phyloP scores from a whole-genome alignment of 2,797 vertebrate genomes.

The Galagoides demidoff region DNA sequence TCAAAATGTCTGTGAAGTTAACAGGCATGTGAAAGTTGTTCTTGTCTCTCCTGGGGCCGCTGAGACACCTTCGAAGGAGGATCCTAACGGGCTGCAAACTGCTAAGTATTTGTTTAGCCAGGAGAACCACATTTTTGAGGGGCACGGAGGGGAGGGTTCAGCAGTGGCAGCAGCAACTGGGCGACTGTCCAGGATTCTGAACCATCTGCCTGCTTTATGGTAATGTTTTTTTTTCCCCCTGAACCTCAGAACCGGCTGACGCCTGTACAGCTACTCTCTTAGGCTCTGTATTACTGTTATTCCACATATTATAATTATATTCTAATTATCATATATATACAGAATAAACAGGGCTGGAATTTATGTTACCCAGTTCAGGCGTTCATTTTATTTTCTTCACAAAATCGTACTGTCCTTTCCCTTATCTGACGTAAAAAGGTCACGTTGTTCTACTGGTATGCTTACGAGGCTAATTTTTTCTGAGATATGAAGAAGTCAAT shows the following conservation, averaged over 20 bases:
- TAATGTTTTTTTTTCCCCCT: background rate
- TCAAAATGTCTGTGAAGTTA: conserved; percentile 53
- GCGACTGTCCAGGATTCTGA: background rate
- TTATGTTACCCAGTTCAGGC: background rate
- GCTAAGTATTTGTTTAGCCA: background rate
- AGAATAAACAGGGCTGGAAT: background rate
- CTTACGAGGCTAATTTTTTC: background rate
- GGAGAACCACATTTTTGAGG: background rate
- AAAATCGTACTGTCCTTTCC: background rate
- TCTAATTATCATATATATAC: background rate
- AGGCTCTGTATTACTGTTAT: background rate
- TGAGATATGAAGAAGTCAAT: background rate
- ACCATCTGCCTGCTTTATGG: background rate
- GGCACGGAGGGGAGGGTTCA: background rate
- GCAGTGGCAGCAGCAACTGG: too few relatives aligned
- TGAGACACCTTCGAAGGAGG: background rate
- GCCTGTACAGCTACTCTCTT: background rate
- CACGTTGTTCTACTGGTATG: background rate
- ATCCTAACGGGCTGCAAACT: background rate
- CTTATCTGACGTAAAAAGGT: background rate
- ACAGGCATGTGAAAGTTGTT: conserved; percentile 9
- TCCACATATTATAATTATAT: background rate
- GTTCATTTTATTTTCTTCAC: background rate
- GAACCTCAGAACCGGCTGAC: background rate
- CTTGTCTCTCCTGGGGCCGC: background rate